Base-by-base conservation (phyloP, 30 jellyfish, hydroid and myxozoan genomes). In the Mastigias papua region DNA sequence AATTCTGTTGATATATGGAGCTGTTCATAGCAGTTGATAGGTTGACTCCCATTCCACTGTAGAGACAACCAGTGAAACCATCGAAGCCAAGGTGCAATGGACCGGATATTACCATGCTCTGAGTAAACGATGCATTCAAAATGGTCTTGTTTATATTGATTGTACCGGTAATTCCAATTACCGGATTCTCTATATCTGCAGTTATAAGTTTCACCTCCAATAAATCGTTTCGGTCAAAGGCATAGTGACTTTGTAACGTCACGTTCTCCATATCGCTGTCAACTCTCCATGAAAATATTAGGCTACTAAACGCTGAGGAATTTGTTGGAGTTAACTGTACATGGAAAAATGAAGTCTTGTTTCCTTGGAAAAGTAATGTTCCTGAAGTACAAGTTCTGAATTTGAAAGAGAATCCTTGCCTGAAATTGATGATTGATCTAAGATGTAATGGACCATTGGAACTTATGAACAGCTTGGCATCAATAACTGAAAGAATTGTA, bases 311-410 rank as follows among this genome's bases (percentile, higher is more conserved):
- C 2, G 64, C 37, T 5, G 81, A 27, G 5, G 23, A 2, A n/a
- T 34, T 60, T 11, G 92, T 80, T 29, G 84, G 49, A 0, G 62
- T 27, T 20, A 89, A 74, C 26, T 74, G 54, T 26, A 89, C 81
- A 79, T 67, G 67, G 34, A 89, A 80, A 69, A 17, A 70, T 0
- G 93, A 51, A 0, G 74, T 28, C 13, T 60, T 20, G 16, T 60
- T 30, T 20, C 89, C 92, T 50, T 79, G 89, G 33, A 29, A 48
- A 1, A 89, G 71, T 28, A 89, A 57, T 23, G 66, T 72, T 9
- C 97, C 97, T 51, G 69, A 31, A 50, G 25, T 23, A 50, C 97
- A 89, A 71, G 90, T 89, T 54, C 97, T 69, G 48, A 89, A 89
- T 60, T 80, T 79, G 62, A 89, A 80, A 0, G 89, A 69, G 50